A percentile compares a stretch with the other conserved stretches of the same genome.
Evolutionary conservation across 1,140 invertebrate species (phyloP).

Genomic region (Lucilia cuprina): DNA sequence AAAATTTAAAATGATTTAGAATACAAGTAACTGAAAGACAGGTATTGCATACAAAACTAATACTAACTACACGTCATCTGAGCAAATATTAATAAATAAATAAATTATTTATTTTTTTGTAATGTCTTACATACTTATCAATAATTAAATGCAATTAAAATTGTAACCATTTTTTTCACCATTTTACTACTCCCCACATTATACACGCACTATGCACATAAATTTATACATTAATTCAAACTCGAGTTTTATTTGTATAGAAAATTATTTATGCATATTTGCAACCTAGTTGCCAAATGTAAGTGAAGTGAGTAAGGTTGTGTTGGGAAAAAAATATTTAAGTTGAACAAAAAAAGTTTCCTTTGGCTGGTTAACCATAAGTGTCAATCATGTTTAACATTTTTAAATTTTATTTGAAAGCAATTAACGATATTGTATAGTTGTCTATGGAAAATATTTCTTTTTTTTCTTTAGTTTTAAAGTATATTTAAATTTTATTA

Average conservation of each 20-base stretch:
- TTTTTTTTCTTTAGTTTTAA: not conserved
- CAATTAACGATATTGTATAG: constrained; percentile 20
- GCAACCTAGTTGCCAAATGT: not conserved
- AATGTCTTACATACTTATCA: not conserved
- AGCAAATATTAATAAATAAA: not conserved
- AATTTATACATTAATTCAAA: not conserved
- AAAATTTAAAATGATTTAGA: not conserved
- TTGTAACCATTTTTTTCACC: not conserved
- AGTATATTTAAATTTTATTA: too few relatives aligned
- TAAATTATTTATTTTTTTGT: too few relatives aligned
- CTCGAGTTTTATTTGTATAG: not conserved
- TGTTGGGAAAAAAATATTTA: not conserved
- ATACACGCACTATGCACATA: not conserved
- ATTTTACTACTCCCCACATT: not conserved
- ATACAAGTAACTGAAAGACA: not conserved
- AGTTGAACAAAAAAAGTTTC: not conserved
- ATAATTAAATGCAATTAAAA: constrained; percentile 33
- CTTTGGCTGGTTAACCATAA: constrained; percentile 21
- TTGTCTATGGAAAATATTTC: too few relatives aligned
- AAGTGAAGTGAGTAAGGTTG: not conserved
- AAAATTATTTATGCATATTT: not conserved
- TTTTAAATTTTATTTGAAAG: constrained; percentile 32
- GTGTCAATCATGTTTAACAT: constrained; percentile 30
- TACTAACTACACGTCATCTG: not conserved
- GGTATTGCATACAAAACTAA: not conserved